phyloP scores from a whole-genome alignment of 2,113 vertebrate genomes.

The Alexandromys fortis region DNA sequence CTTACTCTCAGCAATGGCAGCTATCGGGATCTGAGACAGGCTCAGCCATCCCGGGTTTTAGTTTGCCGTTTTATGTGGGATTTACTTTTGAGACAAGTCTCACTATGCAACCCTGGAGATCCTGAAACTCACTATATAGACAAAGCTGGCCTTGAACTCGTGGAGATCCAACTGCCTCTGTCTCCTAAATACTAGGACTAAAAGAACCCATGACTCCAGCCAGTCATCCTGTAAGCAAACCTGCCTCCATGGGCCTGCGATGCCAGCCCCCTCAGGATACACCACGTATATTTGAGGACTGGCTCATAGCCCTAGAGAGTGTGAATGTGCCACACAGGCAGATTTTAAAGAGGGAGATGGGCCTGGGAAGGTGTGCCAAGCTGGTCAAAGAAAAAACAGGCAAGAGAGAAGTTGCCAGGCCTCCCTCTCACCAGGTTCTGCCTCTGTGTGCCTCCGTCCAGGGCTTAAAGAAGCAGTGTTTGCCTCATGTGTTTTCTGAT shows the following conservation, averaged over 20 bases:
- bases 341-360: not conserved
- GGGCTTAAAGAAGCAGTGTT: not conserved
- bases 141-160: not conserved
- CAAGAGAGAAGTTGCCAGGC: not conserved
- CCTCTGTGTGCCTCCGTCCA: not conserved
- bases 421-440: constrained; percentile 28
- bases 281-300: not conserved
- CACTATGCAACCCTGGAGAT: not conserved
- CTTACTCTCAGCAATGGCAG: fast-evolving
- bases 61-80: not conserved
- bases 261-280: not conserved
- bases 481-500: constrained; percentile 38
- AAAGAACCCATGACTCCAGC: not conserved
- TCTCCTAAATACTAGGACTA: not conserved
- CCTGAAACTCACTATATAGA: not conserved
- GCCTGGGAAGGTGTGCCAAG: not conserved
- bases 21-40: not conserved
- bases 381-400: constrained; percentile 61
- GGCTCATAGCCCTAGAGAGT: not conserved
- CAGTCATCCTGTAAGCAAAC: not conserved
- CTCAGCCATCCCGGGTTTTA: not conserved
- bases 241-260: fast-evolving
- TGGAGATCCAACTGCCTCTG: not conserved
- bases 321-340: not conserved
- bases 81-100: not conserved